Percentiles rank a stretch among this genome's conserved stretches.
Conservation (phyloP, 2,888 invertebrate genomes). For the Podotricha telesiphe region DNA sequence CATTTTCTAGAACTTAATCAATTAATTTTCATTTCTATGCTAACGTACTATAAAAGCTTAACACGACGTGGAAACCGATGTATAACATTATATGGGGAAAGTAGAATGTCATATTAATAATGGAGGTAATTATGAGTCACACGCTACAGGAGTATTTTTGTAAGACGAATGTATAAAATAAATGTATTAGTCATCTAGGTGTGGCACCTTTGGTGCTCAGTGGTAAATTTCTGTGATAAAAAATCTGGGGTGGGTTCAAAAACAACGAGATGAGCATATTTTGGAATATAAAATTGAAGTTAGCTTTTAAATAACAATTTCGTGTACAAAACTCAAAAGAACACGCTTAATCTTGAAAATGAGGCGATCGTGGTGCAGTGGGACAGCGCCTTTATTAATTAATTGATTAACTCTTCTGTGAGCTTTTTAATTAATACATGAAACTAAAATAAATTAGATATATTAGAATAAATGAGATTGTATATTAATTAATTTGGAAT, state of each 20-base stretch:
- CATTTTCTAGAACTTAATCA: background rate
- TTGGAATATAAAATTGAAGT: too few species aligned
- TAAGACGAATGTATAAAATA: background rate
- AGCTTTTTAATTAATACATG: too few species aligned
- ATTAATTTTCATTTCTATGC: background rate
- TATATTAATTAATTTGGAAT: background rate
- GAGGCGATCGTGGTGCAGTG: too few species aligned
- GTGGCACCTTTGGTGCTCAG: background rate
- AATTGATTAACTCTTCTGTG: too few species aligned
- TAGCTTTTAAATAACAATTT: too few species aligned
- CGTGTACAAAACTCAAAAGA: too few species aligned
- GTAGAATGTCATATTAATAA: constrained; percentile 15
- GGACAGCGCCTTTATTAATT: too few species aligned
- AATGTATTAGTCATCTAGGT: constrained; percentile 1
- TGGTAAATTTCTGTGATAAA: background rate
- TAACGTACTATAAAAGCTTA: constrained; percentile 1
- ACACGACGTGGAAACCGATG: constrained; percentile 22
- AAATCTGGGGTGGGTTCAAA: too few species aligned
- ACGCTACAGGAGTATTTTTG: background rate
- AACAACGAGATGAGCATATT: too few species aligned
- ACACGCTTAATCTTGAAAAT: too few species aligned
- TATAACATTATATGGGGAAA: constrained; percentile 22
- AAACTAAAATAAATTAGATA: too few species aligned
- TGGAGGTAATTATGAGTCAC: constrained; percentile 17
- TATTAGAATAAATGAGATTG: too few species aligned